Percentiles rank a stretch among this genome's conserved stretches.
phyloP scores from a whole-genome alignment of 1,140 invertebrate genomes.

The Nomia melanderi region DNA sequence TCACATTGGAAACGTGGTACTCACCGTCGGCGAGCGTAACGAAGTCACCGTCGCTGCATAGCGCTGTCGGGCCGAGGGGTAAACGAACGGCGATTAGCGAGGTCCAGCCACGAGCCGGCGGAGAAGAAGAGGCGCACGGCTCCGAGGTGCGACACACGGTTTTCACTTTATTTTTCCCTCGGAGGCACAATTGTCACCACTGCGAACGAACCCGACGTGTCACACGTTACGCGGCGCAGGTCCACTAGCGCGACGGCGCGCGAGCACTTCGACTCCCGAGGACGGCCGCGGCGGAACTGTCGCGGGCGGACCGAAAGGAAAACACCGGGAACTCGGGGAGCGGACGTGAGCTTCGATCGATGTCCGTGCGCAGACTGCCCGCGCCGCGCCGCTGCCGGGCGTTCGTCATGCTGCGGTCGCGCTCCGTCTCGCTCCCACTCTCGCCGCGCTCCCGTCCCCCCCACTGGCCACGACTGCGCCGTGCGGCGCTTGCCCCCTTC shows the following conservation, averaged over 20 bases:
- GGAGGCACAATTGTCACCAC: constrained; percentile 57
- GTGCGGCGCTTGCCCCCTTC: constrained; percentile 53
- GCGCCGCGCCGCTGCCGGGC: constrained; percentile 62
- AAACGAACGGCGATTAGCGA: constrained; percentile 1
- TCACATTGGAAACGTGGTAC: background rate
- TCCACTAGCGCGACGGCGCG: no score
- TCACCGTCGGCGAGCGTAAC: constrained; percentile 15
- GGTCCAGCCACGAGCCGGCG: no score
- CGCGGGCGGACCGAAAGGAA: constrained; percentile 55
- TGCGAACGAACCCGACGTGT: no score
- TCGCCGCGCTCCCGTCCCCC: constrained; percentile 48
- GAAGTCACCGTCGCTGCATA: constrained; percentile 17
- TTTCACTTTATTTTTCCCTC: constrained; percentile 37
- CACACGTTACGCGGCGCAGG: no score
- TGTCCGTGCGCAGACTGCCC: constrained; percentile 78
- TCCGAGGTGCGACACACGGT: background rate
- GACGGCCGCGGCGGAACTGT: constrained; percentile 27
- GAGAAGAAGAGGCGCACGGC: no score
- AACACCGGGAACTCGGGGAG: constrained; percentile 67
- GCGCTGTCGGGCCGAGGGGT: background rate
- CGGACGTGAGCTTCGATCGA: constrained; percentile 73
- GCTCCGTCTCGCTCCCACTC: constrained; percentile 39
- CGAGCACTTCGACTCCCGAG: background rate
- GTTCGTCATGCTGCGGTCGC: constrained; percentile 59
- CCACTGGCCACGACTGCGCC: constrained; percentile 40